Evolutionary conservation across 2,113 vertebrate species (phyloP), one percentile per base, ranked within the genome.

Genomic region (Ranitomeya variabilis): DNA sequence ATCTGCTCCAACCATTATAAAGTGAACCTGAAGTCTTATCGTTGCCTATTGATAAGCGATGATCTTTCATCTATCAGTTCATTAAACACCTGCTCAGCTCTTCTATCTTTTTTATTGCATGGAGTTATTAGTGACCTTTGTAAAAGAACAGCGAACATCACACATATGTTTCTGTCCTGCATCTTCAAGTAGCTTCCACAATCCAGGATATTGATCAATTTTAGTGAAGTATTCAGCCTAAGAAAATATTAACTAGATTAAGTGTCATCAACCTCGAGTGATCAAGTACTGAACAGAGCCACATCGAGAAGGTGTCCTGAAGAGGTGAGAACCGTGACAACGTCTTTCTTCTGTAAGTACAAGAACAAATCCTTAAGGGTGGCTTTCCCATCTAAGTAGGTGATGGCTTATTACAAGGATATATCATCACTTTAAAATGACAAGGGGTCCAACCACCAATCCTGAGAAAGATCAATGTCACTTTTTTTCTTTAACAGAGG

Each of bases 161-260:
- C 79, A 31, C 64, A 52, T 69, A 45, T 7, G 16, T 8, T 57
- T 52, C 76, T 18, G 9, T 62, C 74, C 67, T 82, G 15, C 69
- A 82, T 37, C 67, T 15, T 16, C 51, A 23, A 6, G 62, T 31
- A 23, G 21, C 79, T 60, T 74, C 60, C 64, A 23, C 79, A 87
- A 73, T 62, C 69, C 87, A 83, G 31, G 37, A 60, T 83, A 88
- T 83, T 77, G 87, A 88, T 88, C 87, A 83, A 74, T 82, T 74
- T 74, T 51, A 51, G 66, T 57, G 62, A 31, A 55, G 77, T 87
- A 69, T 57, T 31, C 31, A 16, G 31, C 71, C 55, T 74, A 82
- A 88, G 86, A 88, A 88, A 88, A 88, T 82, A 88, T 88, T 88
- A 88, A 88, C 86, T 74, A 82, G 81, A 67, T 84, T 51, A 71